A percentile compares a stretch with the other conserved stretches of the same genome.
phyloP scores from a whole-genome alignment of 2,888 invertebrate species.

The Malthinus flaveolus region DNA sequence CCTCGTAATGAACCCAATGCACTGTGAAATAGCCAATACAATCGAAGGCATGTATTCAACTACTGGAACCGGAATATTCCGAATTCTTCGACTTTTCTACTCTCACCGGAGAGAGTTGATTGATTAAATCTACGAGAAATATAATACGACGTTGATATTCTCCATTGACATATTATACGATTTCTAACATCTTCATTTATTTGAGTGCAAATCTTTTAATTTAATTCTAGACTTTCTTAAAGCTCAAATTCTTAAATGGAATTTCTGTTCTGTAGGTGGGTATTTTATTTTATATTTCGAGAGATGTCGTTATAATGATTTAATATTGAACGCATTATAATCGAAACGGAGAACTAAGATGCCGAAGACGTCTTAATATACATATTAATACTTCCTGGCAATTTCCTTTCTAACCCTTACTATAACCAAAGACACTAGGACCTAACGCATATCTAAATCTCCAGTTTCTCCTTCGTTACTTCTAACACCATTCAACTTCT shows the following conservation, averaged over 20 bases:
- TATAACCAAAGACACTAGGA: slow-evolving; percentile 27
- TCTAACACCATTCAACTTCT: slow-evolving; percentile 24
- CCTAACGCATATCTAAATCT: slow-evolving; percentile 22
- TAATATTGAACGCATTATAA: slow-evolving; percentile 45
- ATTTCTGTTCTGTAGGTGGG: too few relatives aligned
- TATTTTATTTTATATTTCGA: background rate
- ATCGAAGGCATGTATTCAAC: slow-evolving; percentile 36
- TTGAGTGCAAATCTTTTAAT: slow-evolving; percentile 21
- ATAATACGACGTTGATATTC: slow-evolving; percentile 29
- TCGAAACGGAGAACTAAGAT: slow-evolving; percentile 36
- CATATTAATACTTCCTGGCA: slow-evolving; percentile 53
- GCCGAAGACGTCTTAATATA: slow-evolving; percentile 49
- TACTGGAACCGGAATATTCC: slow-evolving; percentile 24
- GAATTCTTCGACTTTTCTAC: slow-evolving; percentile 24
- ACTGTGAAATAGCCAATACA: slow-evolving; percentile 51
- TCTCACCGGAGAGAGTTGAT: slow-evolving; percentile 38
- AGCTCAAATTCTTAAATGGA: background rate
- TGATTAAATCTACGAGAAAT: slow-evolving; percentile 36
- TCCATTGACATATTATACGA: slow-evolving; percentile 20
- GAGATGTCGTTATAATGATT: slow-evolving; percentile 38
- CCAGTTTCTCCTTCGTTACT: slow-evolving; percentile 29
- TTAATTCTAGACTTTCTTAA: background rate
- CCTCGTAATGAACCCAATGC: slow-evolving; percentile 46
- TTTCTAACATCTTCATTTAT: slow-evolving; percentile 19
- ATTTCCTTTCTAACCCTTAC: slow-evolving; percentile 47